These are phyloP conservation scores for Aphyosemion australe DNA, from an alignment of 2,113 vertebrate genomes.

Conservation along the genomic window DNA sequence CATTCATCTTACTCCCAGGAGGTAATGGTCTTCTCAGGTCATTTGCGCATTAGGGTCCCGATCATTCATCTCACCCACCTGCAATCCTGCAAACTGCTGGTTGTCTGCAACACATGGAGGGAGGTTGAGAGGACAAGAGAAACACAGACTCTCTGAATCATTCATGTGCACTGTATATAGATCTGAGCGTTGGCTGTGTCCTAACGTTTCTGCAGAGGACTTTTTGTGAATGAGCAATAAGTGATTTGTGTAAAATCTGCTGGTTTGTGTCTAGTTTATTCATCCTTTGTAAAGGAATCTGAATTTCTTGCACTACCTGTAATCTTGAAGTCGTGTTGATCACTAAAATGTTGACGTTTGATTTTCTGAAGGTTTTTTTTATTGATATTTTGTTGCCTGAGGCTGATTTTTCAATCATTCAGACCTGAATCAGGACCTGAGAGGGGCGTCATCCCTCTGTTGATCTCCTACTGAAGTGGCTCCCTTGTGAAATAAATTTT, in stretches of 20 bases:
- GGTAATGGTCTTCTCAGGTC: constrained; percentile 77
- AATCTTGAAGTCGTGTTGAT: constrained; percentile 1
- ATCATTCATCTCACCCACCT: constrained; percentile 69
- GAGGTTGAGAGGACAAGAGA: constrained; percentile 30
- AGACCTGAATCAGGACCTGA: no score
- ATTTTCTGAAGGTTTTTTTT: not conserved
- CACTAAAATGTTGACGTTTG: no score
- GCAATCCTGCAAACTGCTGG: constrained; percentile 35
- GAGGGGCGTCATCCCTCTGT: no score
- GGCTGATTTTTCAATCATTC: not conserved
- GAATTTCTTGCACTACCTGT: constrained; percentile 28
- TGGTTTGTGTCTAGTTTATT: constrained; percentile 8
- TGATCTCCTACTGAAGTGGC: no score
- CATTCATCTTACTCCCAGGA: constrained; percentile 73
- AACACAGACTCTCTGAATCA: constrained; percentile 41
- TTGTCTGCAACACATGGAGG: constrained; percentile 15
- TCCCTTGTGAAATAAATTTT: no score
- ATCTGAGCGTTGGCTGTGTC: no score
- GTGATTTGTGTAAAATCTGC: constrained; percentile 37
- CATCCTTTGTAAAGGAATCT: constrained; percentile 40
- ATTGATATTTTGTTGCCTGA: not conserved
- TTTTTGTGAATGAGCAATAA: constrained; percentile 23
- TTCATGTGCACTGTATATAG: constrained; percentile 25
- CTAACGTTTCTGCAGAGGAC: constrained; percentile 10
- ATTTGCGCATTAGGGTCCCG: constrained; percentile 66